phyloP scores from a whole-genome alignment of 2,113 vertebrate species.

The Ursus arctos region DNA sequence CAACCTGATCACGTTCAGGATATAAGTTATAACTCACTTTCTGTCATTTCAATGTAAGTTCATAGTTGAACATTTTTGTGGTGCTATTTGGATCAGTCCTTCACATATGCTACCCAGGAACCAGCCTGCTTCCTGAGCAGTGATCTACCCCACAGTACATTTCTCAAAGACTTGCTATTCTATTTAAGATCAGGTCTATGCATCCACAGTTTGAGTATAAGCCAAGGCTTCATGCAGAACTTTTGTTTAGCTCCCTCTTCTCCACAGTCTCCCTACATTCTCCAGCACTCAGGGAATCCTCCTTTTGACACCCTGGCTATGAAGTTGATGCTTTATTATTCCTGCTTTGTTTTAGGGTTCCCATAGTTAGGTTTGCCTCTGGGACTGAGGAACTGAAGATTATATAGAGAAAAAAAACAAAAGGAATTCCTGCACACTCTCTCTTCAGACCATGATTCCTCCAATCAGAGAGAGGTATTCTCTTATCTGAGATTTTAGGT shows the following conservation, averaged over 20 bases:
- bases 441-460: neutral
- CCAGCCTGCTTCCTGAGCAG: neutral
- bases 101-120: neutral
- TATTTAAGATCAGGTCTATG: neutral
- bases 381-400: neutral
- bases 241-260: neutral
- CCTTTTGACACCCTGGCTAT: neutral
- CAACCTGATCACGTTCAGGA: neutral
- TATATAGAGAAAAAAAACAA: neutral
- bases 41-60: neutral
- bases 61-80: neutral
- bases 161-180: neutral
- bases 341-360: neutral
- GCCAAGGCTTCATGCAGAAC: neutral
- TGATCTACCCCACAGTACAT: neutral
- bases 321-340: neutral
- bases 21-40: neutral
- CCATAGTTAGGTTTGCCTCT: neutral
- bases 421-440: neutral
- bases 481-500: neutral
- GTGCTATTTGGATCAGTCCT: neutral
- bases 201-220: neutral
- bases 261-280: neutral
- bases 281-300: neutral
- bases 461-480: neutral